phyloP scores from a whole-genome alignment of 2,797 vertebrate genomes.

The Columba guinea region DNA sequence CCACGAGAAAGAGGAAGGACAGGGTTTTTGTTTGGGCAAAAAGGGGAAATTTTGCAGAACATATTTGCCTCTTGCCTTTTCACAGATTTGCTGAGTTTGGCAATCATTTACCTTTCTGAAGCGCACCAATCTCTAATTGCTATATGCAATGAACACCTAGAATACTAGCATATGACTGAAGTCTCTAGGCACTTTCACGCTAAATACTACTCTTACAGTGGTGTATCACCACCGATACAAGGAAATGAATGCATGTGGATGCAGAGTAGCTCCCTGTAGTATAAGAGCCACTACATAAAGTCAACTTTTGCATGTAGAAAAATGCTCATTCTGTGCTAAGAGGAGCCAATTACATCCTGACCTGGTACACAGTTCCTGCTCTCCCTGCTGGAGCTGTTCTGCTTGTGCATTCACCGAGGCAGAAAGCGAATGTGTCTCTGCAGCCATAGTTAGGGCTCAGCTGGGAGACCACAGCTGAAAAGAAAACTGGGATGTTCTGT shows the following conservation, averaged over 20 bases:
- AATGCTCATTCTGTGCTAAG: background rate
- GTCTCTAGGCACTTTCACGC: background rate
- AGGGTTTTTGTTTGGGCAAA: accelerated
- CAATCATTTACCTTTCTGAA: background rate
- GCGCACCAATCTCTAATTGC: background rate
- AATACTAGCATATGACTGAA: background rate
- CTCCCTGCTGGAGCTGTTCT: background rate
- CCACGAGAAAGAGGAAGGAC: background rate
- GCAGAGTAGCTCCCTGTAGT: background rate
- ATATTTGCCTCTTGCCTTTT: background rate
- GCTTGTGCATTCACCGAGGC: background rate
- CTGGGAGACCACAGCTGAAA: background rate
- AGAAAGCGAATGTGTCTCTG: background rate
- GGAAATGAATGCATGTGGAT: accelerated
- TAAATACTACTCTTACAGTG: background rate
- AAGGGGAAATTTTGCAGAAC: accelerated
- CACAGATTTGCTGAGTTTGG: background rate
- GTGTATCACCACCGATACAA: background rate
- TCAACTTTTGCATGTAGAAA: background rate
- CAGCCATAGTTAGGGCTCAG: background rate
- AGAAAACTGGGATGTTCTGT: background rate
- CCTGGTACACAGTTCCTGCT: accelerated
- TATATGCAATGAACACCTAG: background rate
- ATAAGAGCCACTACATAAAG: background rate
- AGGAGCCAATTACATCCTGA: background rate